Evolutionary conservation across 1,140 invertebrate species (phyloP).

Genomic region (Leptinotarsa defecta): DNA sequence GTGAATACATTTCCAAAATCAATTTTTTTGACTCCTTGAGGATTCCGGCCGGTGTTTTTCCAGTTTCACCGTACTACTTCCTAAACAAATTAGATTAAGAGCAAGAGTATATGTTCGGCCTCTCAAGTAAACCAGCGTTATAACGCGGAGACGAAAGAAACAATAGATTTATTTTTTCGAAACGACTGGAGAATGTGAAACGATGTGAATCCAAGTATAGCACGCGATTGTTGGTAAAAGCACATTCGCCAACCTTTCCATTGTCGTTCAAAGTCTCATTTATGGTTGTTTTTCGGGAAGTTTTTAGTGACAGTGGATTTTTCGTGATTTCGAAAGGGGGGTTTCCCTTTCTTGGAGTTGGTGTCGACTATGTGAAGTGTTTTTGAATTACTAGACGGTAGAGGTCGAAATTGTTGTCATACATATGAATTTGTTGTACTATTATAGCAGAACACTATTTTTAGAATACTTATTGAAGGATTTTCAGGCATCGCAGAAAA

Average conservation of each 20-base stretch:
- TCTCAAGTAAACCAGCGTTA: slow-evolving; percentile 7
- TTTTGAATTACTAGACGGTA: background rate
- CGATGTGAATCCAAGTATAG: slow-evolving; percentile 41
- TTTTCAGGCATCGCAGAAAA: too few species aligned
- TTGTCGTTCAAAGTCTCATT: slow-evolving; percentile 12
- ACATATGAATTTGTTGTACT: too few species aligned
- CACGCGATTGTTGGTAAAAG: slow-evolving; percentile 15
- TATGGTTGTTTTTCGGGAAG: background rate
- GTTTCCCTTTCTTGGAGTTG: background rate
- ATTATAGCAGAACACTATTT: too few species aligned
- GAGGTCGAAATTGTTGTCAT: background rate
- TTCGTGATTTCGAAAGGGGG: background rate
- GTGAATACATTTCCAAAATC: too few species aligned
- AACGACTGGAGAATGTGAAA: slow-evolving; percentile 31
- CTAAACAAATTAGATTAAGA: slow-evolving; percentile 2
- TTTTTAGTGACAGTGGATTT: background rate
- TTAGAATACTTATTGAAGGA: too few species aligned
- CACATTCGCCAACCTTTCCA: slow-evolving; percentile 9
- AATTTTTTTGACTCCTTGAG: too few species aligned
- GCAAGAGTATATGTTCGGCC: background rate
- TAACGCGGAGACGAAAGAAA: slow-evolving; percentile 13
- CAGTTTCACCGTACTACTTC: background rate
- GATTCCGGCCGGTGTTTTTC: too few species aligned
- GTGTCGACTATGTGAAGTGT: slow-evolving; percentile 1
- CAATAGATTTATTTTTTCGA: slow-evolving; percentile 19